Evolutionary conservation across 2,797 vertebrate species (phyloP).

Genomic region (Staurois parvus): DNA sequence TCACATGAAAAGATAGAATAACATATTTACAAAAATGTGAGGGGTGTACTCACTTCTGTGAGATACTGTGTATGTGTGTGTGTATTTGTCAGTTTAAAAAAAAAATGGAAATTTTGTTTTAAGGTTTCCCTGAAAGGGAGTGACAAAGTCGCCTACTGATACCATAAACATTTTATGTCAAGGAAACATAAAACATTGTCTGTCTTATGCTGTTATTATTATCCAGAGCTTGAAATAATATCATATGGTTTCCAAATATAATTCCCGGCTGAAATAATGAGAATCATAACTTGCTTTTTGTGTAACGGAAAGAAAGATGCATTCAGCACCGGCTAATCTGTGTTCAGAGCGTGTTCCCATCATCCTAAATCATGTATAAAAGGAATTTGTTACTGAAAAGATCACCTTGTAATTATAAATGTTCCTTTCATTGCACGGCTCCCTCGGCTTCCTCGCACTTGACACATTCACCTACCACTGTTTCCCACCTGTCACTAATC

Average conservation of each 20-base stretch:
- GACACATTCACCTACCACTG: slow-evolving; percentile 58
- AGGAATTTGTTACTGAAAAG: slow-evolving; percentile 56
- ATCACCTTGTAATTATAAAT: slow-evolving; percentile 63
- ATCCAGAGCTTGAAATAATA: not conserved
- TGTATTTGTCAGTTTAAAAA: no score
- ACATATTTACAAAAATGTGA: no score
- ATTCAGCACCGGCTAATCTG: slow-evolving; percentile 29
- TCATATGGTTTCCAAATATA: not conserved
- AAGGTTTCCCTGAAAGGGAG: not conserved
- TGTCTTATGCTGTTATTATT: not conserved
- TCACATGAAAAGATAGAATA: no score
- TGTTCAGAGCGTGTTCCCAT: slow-evolving; percentile 46
- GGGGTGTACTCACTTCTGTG: no score
- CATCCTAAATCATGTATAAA: slow-evolving; percentile 43
- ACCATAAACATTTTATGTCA: not conserved
- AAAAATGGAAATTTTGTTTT: not conserved
- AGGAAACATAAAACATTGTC: not conserved
- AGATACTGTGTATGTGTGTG: no score
- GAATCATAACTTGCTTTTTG: slow-evolving; percentile 14
- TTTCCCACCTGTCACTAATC: slow-evolving; percentile 66
- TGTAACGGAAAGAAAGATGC: slow-evolving; percentile 9
- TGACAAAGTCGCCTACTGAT: not conserved
- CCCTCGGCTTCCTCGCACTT: slow-evolving; percentile 48
- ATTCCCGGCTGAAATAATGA: slow-evolving; percentile 19
- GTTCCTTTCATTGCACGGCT: slow-evolving; percentile 50